Percentiles rank a stretch among this genome's conserved stretches.
phyloP scores from a whole-genome alignment of 1,140 invertebrate genomes.

The Matsumurasca onukii region DNA sequence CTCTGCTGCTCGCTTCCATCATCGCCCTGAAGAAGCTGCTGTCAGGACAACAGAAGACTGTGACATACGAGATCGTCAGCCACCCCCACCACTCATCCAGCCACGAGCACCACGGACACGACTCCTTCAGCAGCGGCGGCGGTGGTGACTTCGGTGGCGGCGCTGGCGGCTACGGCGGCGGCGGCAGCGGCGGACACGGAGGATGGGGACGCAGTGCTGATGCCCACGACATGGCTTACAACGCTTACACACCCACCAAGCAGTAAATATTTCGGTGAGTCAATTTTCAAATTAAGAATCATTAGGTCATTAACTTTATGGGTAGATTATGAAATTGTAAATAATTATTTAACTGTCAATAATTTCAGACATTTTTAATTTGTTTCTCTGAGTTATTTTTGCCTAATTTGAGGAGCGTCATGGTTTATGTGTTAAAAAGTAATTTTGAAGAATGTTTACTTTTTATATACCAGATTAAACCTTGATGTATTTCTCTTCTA shows the following conservation, averaged over 20 bases:
- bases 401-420: too few relatives aligned
- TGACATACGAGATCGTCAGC: conserved; percentile 80
- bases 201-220: conserved; percentile 67
- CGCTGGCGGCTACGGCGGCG: conserved; percentile 53
- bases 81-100: conserved; percentile 74
- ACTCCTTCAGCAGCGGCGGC: conserved; percentile 48
- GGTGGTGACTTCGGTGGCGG: conserved; percentile 35
- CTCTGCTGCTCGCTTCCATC: conserved; percentile 75
- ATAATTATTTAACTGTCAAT: too few relatives aligned
- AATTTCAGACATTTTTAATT: too few relatives aligned
- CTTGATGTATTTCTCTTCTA: too few relatives aligned
- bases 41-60: conserved; percentile 68
- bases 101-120: conserved; percentile 56
- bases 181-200: conserved; percentile 58
- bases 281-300: too few relatives aligned
- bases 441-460: too few relatives aligned
- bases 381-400: too few relatives aligned
- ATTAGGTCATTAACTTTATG: too few relatives aligned
- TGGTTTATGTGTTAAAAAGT: too few relatives aligned
- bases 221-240: conserved; percentile 72
- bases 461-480: too few relatives aligned
- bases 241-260: conserved; percentile 60
- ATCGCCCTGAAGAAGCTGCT: conserved; percentile 80
- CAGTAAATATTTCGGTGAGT: conserved; percentile 18
- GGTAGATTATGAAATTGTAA: too few relatives aligned